Evolutionary conservation across 2,888 invertebrate species (phyloP), one percentile per base, ranked within the genome.

Genomic region (Laspeyria flexula): DNA sequence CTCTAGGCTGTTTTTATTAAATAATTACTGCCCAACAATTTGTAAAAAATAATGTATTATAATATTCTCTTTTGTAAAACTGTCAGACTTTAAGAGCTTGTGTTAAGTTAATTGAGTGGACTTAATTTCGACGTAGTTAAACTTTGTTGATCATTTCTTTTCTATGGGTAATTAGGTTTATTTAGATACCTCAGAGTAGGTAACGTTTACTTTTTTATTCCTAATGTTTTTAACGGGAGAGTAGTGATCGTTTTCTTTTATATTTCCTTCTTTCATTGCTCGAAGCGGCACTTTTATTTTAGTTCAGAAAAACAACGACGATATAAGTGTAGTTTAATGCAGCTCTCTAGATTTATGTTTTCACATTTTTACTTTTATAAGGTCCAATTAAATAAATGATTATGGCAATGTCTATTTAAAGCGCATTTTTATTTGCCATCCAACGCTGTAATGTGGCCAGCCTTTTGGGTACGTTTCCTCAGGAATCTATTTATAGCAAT

Each of bases 121-220:
- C 69, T 74, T 72, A 73, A 77, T 75, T 71, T 72, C 58, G 46
- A 39, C 51, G 57, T 68, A 70, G 73, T 74, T 71, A 68, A 75
- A 75, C 67, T 75, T 77, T 70, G 65, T 71, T 67, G 61, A 64
- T 56, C 55, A 57, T 69, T 66, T 70, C 64, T 65, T 68, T 65
- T 68, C 50, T 69, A 57, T 65, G 58, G 56, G 53, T 60, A 64
- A 66, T 70, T 70, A 59, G 55, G 49, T 65, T 62, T 54, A 50
- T 55, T 60, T 60, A 44, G 30, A 48, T 54, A 44, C 45, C 40
- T 35, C 38, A 21, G n/a, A 45, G 21, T 23, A 27, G 43, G 53
- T 64, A 57, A 51, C 37, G 30, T 48, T 44, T 35, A 42, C 13
- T 12, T 0, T 37, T 42, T 45, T 54, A 50, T 53, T 25, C 15